Evolutionary conservation across 2,797 vertebrate species (phyloP).

Genomic region (Molossus molossus): DNA sequence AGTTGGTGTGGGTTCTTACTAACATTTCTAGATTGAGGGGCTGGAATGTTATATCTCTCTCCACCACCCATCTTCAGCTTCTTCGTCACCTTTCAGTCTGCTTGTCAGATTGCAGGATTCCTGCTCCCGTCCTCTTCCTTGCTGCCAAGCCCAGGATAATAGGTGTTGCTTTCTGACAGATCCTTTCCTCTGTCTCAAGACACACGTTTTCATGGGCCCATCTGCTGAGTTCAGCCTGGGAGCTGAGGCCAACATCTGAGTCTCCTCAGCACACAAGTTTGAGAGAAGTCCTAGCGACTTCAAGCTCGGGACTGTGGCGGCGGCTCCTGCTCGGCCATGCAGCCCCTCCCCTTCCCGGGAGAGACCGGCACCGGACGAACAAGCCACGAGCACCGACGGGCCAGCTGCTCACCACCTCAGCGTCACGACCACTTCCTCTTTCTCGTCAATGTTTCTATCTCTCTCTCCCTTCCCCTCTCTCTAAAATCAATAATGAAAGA

Average conservation of each 20-base stretch:
- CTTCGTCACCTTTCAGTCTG: slow-evolving; percentile 97
- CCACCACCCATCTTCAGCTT: slow-evolving; percentile 97
- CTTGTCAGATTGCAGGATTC: slow-evolving; percentile 89
- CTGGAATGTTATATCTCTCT: slow-evolving; percentile 97
- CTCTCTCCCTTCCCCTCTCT: too few relatives aligned
- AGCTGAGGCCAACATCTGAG: slow-evolving; percentile 97
- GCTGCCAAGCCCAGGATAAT: slow-evolving; percentile 89
- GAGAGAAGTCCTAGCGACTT: slow-evolving; percentile 91
- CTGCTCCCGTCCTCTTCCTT: slow-evolving; percentile 91
- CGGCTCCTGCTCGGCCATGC: slow-evolving; percentile 34
- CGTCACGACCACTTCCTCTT: not conserved
- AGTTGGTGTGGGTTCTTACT: slow-evolving; percentile 94
- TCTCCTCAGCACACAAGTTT: slow-evolving; percentile 94
- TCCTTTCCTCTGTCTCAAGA: slow-evolving; percentile 92
- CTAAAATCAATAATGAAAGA: too few relatives aligned
- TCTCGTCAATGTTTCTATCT: too few relatives aligned
- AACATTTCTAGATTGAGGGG: slow-evolving; percentile 93
- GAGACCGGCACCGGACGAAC: slow-evolving; percentile 37
- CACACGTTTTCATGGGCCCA: slow-evolving; percentile 96
- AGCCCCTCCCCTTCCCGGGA: slow-evolving; percentile 76
- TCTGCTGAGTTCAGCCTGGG: slow-evolving; percentile 92
- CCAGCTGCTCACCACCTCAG: not conserved
- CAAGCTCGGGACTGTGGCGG: slow-evolving; percentile 25
- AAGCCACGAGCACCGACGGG: not conserved
- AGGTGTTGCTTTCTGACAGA: slow-evolving; percentile 91